Percentiles rank a stretch among this genome's conserved stretches.
Conservation (phyloP, 2,113 vertebrate genomes). For the Muntiacus muntjak region DNA sequence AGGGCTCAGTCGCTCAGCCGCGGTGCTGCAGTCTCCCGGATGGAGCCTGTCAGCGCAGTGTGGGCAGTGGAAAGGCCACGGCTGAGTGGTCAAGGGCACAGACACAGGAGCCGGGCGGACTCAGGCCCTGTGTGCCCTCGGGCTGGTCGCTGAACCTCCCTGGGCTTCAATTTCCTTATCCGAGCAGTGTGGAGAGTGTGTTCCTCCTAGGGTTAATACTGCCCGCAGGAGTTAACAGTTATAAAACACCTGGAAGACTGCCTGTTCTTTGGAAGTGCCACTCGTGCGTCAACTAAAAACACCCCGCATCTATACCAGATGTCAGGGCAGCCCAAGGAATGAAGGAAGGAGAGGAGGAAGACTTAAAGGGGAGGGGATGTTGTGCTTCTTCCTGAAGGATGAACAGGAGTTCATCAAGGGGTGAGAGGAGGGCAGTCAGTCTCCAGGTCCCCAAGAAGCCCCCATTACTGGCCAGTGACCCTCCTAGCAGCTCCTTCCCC, state of each 20-base stretch:
- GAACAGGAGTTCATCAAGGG: neutral
- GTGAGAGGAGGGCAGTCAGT: neutral
- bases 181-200: neutral
- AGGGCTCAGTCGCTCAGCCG: rapidly evolving
- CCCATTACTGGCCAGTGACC: neutral
- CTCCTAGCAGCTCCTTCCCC: neutral
- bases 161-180: neutral
- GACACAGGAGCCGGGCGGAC: neutral
- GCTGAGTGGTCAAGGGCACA: neutral
- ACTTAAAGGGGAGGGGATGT: neutral
- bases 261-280: rapidly evolving
- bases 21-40: neutral
- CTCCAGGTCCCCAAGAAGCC: neutral
- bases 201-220: neutral
- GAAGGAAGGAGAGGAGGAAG: neutral
- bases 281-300: neutral
- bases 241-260: neutral
- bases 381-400: neutral
- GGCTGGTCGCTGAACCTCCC: neutral
- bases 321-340: neutral
- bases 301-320: no score
- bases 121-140: neutral
- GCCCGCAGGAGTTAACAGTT: neutral
- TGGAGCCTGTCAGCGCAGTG: neutral
- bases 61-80: neutral